Evolutionary conservation across 2,888 invertebrate species (phyloP).

Genomic region (Drosophila anomalata): DNA sequence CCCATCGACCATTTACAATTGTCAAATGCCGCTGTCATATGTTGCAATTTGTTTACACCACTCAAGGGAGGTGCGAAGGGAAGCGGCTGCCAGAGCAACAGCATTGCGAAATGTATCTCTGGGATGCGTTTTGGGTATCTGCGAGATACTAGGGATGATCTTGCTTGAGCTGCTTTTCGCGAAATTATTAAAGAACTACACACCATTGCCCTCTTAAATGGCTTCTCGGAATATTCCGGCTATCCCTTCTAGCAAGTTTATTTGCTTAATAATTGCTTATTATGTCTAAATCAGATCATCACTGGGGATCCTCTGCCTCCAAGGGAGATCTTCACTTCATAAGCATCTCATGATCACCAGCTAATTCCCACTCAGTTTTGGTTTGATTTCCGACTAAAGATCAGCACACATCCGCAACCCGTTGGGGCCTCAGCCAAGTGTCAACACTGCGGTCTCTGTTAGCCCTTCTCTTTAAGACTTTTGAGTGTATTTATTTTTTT

Average conservation of each 20-base stretch:
- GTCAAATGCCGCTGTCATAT: constrained; percentile 76
- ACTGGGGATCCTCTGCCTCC: not conserved
- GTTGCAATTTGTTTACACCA: constrained; percentile 79
- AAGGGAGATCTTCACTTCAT: constrained; percentile 1
- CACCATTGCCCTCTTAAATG: not conserved
- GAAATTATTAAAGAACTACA: not conserved
- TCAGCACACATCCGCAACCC: constrained; percentile 49
- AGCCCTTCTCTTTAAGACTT: not conserved
- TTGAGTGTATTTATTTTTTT: constrained; percentile 6
- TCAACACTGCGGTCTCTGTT: constrained; percentile 53
- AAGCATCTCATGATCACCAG: not conserved
- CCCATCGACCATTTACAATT: constrained; percentile 73
- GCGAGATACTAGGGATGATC: not conserved
- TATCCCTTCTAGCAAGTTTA: not conserved
- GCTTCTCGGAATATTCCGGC: not conserved
- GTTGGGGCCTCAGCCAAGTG: constrained; percentile 45
- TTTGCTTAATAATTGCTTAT: constrained; percentile 1
- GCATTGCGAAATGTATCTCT: constrained; percentile 46
- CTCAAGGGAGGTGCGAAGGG: constrained; percentile 24
- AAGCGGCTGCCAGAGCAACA: constrained; percentile 17
- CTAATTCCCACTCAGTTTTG: constrained; percentile 29
- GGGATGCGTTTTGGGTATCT: constrained; percentile 25
- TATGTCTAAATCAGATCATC: constrained; percentile 37
- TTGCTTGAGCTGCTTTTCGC: not conserved
- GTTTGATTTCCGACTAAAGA: constrained; percentile 67